Evolutionary conservation across 2,888 invertebrate genomes (phyloP), one percentile per base, ranked within the genome.

Genomic region (Macropis europaea): DNA sequence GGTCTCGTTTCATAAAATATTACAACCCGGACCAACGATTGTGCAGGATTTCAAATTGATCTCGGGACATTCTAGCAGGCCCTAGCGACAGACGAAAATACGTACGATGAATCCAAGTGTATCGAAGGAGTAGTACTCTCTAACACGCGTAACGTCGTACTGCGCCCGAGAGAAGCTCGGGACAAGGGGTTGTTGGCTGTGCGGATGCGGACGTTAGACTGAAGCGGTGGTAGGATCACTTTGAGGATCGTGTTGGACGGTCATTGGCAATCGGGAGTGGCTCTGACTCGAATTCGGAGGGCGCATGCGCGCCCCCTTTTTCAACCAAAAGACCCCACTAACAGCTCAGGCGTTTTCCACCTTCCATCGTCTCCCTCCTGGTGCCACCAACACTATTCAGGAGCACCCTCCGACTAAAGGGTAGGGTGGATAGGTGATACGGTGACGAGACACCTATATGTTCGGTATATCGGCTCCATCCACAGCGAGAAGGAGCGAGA

Each of bases 181-280:
- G 67, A 73, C 74, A 60, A 73, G 72, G 84, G 82, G 85, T 86
- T 82, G 87, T 85, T 81, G 82, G 77, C 84, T 84, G 83, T 84
- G 82, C 89, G 87, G 83, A 85, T 87, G 88, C 89, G 87, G 88
- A 85, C 87, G 87, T 83, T 80, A 85, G 86, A 89, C 89, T 89
- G 88, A 89, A 85, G 82, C 84, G 82, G 77, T 81, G 81, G 79
- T 80, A 78, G 84, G 82, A 81, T 81, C 82, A 76, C 79, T 59
- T 72, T 69, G 79, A 74, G 77, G 79, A 79, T 77, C 83, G 75
- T 81, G 80, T 81, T 82, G 77, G 82, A 82, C 81, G 79, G 72
- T 79, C 81, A 77, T 80, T 74, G 76, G 64, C 80, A 79, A 82
- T 81, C 84, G 85, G 83, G 83, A 81, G 79, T 83, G 84, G 83